phyloP scores from a whole-genome alignment of 2,113 vertebrate species.

The Hippoglossus stenolepis region DNA sequence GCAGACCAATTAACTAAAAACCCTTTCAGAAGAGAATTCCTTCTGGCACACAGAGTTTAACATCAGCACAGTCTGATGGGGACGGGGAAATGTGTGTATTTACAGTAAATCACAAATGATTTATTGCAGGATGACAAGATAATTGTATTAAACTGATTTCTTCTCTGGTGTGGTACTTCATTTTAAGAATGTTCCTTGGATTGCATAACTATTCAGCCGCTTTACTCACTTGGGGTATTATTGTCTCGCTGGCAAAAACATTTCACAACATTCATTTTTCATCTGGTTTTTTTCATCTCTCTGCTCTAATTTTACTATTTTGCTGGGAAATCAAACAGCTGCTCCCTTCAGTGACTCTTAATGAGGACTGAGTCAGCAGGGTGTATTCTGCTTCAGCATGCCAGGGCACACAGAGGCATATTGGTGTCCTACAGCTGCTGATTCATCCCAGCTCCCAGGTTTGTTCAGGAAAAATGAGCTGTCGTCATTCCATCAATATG shows the following conservation, averaged over 20 bases:
- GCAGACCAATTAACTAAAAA: no score
- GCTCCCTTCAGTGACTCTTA: slow-evolving; percentile 62
- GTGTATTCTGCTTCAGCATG: slow-evolving; percentile 40
- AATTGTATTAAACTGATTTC: background rate
- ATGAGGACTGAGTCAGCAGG: slow-evolving; percentile 69
- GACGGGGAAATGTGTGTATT: background rate
- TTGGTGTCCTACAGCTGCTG: slow-evolving; percentile 55
- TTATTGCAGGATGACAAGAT: background rate
- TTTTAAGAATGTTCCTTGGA: background rate
- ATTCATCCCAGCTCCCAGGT: slow-evolving; percentile 25
- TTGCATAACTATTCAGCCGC: slow-evolving; percentile 1
- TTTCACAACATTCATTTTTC: slow-evolving; percentile 49
- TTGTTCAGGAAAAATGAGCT: slow-evolving; percentile 2
- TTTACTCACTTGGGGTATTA: slow-evolving; percentile 7
- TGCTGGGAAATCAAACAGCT: slow-evolving; percentile 45
- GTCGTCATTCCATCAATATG: slow-evolving; percentile 11
- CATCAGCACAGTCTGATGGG: background rate
- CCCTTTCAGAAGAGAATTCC: slow-evolving; percentile 9
- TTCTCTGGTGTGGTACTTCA: background rate
- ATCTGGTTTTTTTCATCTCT: slow-evolving; percentile 20
- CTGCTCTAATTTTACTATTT: slow-evolving; percentile 59
- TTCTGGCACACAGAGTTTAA: background rate
- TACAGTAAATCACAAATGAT: slow-evolving; percentile 10
- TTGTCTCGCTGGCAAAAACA: slow-evolving; percentile 40
- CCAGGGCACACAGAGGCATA: slow-evolving; percentile 39